Base-by-base conservation (phyloP, 2,888 invertebrate species). In the Polietes domitor region DNA sequence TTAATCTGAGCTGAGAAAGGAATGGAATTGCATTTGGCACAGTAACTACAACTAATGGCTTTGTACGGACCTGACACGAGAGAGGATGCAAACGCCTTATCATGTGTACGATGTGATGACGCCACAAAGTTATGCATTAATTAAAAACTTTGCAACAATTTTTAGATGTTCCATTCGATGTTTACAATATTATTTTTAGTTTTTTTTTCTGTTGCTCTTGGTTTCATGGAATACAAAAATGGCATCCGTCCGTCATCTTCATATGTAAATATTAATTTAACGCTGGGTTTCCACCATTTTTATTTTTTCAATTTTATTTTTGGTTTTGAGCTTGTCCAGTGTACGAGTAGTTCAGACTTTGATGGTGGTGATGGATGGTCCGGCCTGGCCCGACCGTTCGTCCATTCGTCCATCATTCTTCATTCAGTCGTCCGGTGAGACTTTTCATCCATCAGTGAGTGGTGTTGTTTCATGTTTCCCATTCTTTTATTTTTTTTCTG, bases 71-170 rank as follows among this genome's bases (percentile, higher is more conserved):
- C 3, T 2, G n/a, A n/a, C 47, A n/a, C 47, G 7, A 37, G 1
- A 9, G n/a, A n/a, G 41, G 2, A 41, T 41, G 41, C 10, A 12
- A 10, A 47, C n/a, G 2, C 32, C 32, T 32, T n/a, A 47, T n/a
- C n/a, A 47, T n/a, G 15, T n/a, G 47, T 47, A 47, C 47, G n/a
- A 12, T n/a, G 12, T 47, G 12, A 37, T 9, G 12, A 77, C 77
- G 74, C 70, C 77, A 77, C 70, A 71, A 90, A 89, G 88, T 89
- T 89, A 88, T 88, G 89, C 88, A 90, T 90, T 90, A 90, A 90
- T 90, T 90, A 90, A 90, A 90, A 90, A 90, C 87, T 90, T 90
- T 84, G 1, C 80, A 84, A 87, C 87, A 86, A 84, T 80, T 81
- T 80, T 58, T 74, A 63, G 55, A 81, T 84, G 83, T 83, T 85